Conservation (phyloP, 2,797 vertebrate genomes). For the Centropyge bicolor region DNA sequence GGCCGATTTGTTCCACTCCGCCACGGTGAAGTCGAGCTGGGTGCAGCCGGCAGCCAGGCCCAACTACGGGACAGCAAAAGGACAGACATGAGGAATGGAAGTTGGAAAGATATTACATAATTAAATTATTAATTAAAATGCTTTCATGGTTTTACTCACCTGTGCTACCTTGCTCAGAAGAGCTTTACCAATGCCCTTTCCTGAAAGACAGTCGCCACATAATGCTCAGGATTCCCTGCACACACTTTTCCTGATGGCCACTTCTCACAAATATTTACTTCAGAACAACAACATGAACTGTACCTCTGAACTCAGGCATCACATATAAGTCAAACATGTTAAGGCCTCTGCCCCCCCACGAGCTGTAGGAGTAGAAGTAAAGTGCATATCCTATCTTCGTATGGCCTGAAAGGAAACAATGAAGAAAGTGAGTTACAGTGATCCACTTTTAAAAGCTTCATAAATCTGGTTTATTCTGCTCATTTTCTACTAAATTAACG, state of each 20-base stretch:
- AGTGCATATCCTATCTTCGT: constrained; percentile 88
- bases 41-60: constrained; percentile 85
- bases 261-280: background rate
- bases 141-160: constrained; percentile 76
- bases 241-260: too few relatives aligned
- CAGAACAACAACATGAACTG: background rate
- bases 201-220: constrained; percentile 68
- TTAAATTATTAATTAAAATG: background rate
- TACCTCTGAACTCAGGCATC: constrained; percentile 90
- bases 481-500: too few relatives aligned
- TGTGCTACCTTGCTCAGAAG: constrained; percentile 89
- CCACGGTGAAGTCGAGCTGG: constrained; percentile 84
- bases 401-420: constrained; percentile 78
- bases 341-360: constrained; percentile 83
- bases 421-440: background rate
- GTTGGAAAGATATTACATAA: background rate
- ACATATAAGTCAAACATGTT: constrained; percentile 91
- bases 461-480: background rate
- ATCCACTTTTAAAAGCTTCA: background rate
- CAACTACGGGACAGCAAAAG: constrained; percentile 67
- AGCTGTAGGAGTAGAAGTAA: constrained; percentile 89
- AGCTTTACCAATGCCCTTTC: constrained; percentile 88
- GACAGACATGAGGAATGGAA: background rate
- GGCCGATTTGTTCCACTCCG: constrained; percentile 87
- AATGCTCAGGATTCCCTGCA: background rate